Evolutionary conservation across 1,140 invertebrate species (phyloP), one percentile per base, ranked within the genome.

Genomic region (Zaprionus kolodkinae): DNA sequence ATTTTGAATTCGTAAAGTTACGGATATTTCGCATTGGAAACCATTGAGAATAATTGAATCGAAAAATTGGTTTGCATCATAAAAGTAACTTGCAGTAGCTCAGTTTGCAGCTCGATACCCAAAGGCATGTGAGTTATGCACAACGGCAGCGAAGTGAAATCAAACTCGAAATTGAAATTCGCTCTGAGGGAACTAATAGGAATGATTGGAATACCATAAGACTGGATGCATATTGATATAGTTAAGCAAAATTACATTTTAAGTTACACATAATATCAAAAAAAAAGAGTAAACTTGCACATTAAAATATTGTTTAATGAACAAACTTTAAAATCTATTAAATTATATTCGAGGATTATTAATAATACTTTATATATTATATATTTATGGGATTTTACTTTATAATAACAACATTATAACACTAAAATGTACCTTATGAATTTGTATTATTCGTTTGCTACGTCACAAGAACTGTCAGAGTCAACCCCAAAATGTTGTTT

Each of bases 1-100:
- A 86, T 78, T 81, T 72, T 72, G 78, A 76, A 79, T 79, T 66
- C 52, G 66, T 72, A 72, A 59, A 78, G n/a, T 67, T 56, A 12
- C 25, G 21, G 10, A 76, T 69, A 54, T 74, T 78, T 59, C 48
- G 17, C 52, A 65, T 74, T 59, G 54, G 35, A 59, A 69, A 7
- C 67, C 54, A 80, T 79, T 76, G 62, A 52, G 56, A 77, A 80
- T 87, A 87, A 87, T 87, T 87, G 83, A 87, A 87, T 73, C 66
- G 83, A 87, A 67, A 86, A 87, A 87, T 87, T 72, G 69, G 59
- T 82, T 77, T 30, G 69, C 56, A 17, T 15, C 30, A 75, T 67
- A 76, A 87, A 85, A 72, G 38, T 50, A 74, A 68, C 64, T 50
- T 43, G 36, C 54, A 68, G 50, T 30, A 68, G 55, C 35, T 60